Evolutionary conservation across 2,113 vertebrate genomes (phyloP).

Genomic region (Acanthisitta chloris): DNA sequence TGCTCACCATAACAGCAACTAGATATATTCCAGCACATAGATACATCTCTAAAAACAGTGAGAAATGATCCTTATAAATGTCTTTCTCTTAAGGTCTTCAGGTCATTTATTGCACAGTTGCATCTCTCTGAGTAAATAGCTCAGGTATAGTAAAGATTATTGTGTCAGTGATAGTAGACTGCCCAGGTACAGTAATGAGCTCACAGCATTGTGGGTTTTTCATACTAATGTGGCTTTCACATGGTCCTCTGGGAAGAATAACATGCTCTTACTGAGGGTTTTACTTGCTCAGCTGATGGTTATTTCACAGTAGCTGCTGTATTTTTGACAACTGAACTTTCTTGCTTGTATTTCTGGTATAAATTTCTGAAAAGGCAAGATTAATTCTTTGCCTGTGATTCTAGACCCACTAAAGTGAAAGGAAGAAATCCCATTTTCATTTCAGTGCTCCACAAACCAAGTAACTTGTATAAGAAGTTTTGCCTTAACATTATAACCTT

Average conservation of each 20-base stretch:
- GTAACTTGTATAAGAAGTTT: not conserved
- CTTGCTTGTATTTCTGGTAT: not conserved
- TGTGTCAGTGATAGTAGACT: not conserved
- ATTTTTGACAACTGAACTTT: slow-evolving; percentile 1
- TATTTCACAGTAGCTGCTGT: not conserved
- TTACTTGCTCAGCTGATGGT: not conserved
- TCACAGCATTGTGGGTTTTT: not conserved
- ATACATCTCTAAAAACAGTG: not conserved
- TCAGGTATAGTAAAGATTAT: not conserved
- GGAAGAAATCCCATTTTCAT: slow-evolving; percentile 21
- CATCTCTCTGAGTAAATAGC: not conserved
- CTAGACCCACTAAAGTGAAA: not conserved
- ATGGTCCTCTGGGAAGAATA: not conserved
- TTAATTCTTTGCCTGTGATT: slow-evolving; percentile 11
- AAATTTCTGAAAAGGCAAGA: not conserved
- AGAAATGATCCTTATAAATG: not conserved
- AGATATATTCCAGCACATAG: not conserved
- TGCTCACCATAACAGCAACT: not conserved
- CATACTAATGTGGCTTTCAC: not conserved
- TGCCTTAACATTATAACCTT: not conserved
- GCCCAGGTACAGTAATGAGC: not conserved
- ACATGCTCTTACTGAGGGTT: not conserved
- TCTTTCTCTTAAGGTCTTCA: not conserved
- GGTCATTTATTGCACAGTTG: not conserved
- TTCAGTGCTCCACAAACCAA: not conserved